Base-by-base conservation (phyloP, 2,797 vertebrate species). In the Cichlasoma orientale region DNA sequence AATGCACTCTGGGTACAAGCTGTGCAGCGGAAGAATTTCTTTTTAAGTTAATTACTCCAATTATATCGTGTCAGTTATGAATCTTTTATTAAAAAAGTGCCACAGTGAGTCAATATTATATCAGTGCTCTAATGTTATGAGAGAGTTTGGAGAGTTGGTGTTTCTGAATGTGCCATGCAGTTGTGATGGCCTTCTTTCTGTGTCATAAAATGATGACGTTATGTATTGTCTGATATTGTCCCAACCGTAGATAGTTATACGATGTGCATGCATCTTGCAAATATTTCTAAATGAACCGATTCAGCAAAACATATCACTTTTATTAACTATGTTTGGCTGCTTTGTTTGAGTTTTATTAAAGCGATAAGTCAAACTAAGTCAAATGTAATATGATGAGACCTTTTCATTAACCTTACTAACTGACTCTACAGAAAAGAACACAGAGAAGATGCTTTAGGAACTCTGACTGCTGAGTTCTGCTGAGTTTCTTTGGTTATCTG, bases 401-500 rank as follows among this genome's bases (percentile, higher is more conserved):
- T 68, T 68, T 50, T 0, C 44, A 50, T 11, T 58, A n/a, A 11
- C 11, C 29, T 33, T 33, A 33, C 16, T 68, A 29, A 29, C 23
- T 68, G 12, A 68, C 4, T 19, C 29, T 29, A 68, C 18, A 68
- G 41, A 50, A 68, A 66, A 29, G 10, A 29, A 68, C 9, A 63
- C 4, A 0, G 10, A 7, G 4, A 25, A 66, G 47, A 41, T 5
- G 3, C 27, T 56, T 73, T 58, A 5, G 58, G 55, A 47, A 77
- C 21, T 33, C 25, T 29, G 44, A 55, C 52, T 57, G 13, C 53
- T 59, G 58, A 18, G 12, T 63, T 69, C n/a, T 61, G 7, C 29
- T 68, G 63, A 79, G 74, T 54, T 56, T 72, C 36, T 79, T 68
- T 23, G 59, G 74, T 31, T 73, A 52, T 56, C 63, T 50, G 29